A percentile compares a stretch with the other conserved stretches of the same genome.
These are phyloP conservation scores for Centroberyx gerrardi DNA, from an alignment of 2,797 vertebrate genomes.

Conservation along the genomic window DNA sequence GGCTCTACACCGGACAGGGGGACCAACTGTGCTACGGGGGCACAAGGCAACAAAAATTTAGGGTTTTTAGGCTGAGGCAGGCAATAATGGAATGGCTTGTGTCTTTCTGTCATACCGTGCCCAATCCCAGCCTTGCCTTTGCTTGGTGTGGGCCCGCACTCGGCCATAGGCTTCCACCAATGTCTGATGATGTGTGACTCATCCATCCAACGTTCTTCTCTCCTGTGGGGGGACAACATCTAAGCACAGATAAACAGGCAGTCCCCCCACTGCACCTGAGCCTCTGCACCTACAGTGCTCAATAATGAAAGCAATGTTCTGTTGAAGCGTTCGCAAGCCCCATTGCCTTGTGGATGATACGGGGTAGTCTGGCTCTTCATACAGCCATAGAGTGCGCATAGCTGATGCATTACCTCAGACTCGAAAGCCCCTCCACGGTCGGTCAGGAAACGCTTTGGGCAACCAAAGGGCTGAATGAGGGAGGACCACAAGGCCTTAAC, in stretches of 20 bases:
- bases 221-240: neutral
- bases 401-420: neutral
- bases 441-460: slow-evolving; percentile 7
- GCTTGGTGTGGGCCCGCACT: neutral
- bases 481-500: neutral
- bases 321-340: neutral
- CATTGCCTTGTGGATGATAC: slow-evolving; percentile 68
- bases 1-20: too few species aligned
- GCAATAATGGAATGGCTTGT: too few species aligned
- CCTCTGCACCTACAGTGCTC: neutral
- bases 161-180: neutral
- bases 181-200: neutral
- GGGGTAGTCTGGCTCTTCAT: neutral
- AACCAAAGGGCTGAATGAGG: slow-evolving; percentile 3
- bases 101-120: too few species aligned
- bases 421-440: slow-evolving; percentile 9
- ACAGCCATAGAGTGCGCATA: neutral
- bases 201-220: neutral
- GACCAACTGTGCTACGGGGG: too few species aligned
- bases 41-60: too few species aligned
- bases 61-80: too few species aligned
- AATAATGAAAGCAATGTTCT: neutral
- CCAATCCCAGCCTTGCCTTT: neutral
- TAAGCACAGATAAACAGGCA: slow-evolving; percentile 8
- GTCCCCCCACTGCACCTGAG: neutral